Base-by-base conservation (phyloP, 2,113 vertebrate species). In the Notiomystis cincta region DNA sequence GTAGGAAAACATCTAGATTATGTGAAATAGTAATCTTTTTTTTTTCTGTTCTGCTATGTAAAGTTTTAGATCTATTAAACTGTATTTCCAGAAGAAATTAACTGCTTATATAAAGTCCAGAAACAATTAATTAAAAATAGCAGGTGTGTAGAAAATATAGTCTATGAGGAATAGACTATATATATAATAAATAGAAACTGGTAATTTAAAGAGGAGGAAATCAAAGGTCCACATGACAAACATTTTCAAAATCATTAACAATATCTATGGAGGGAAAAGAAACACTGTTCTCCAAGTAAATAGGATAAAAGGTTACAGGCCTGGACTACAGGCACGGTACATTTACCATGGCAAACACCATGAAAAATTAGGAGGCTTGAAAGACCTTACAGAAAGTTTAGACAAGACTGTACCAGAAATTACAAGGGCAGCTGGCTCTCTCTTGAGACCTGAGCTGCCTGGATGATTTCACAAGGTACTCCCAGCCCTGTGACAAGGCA, bases 11-110 rank as follows among this genome's bases (percentile, higher is more conserved):
- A 42, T 9, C 9, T 13, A 8, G 6, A 4, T 11, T 30, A 27
- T 31, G 5, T 13, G 35, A 95, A 87, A 45, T 30, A n/a, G n/a
- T n/a, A 19, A 15, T 16, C 1, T 25, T 50, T 2, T 38, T 25
- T 89, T 44, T 38, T 47, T 37, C 19, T 40, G 1, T 64, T 77
- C 17, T 40, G 5, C 6, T 13, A 38, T 2, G 8, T 24, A 72
- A 53, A 11, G 9, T 19, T 88, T 89, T 50, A 35, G 3, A 18
- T 30, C 0, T 0, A 45, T 62, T 70, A 57, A 10, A 35, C 4
- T 47, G 4, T 12, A 56, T 51, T 82, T 86, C 35, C 27, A 27
- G 35, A 89, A 54, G 1, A 87, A 87, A n/a, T 58, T 23, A 77
- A 33, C 14, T 30, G 8, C 11, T 70, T 83, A 9, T 4, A 30